Percentiles rank a stretch among this genome's conserved stretches.
Conservation (phyloP, 1,140 invertebrate genomes). For the Potamilus streckersoni region DNA sequence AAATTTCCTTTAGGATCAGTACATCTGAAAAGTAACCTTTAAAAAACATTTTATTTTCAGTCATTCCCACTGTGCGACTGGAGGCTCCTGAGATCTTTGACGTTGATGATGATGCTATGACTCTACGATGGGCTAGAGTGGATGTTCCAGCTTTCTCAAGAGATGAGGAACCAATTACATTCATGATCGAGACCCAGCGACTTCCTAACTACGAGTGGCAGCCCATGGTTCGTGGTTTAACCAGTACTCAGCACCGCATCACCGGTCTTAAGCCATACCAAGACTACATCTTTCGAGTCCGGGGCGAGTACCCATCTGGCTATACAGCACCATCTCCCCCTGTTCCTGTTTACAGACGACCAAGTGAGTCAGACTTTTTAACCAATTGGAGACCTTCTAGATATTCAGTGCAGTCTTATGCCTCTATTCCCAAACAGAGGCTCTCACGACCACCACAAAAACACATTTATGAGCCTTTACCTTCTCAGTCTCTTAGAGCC, state of each 20-base stretch:
- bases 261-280: slow-evolving; percentile 45
- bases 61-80: slow-evolving; percentile 50
- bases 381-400: slow-evolving; percentile 11
- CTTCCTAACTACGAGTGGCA: slow-evolving; percentile 57
- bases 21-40: too few species aligned
- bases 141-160: slow-evolving; percentile 50
- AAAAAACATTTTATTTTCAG: slow-evolving; percentile 32
- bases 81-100: slow-evolving; percentile 45
- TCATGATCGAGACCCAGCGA: slow-evolving; percentile 58
- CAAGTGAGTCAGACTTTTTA: slow-evolving; percentile 50
- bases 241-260: slow-evolving; percentile 45
- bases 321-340: slow-evolving; percentile 50
- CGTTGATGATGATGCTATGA: slow-evolving; percentile 48
- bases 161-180: slow-evolving; percentile 53
- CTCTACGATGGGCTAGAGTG: slow-evolving; percentile 51
- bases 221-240: slow-evolving; percentile 50
- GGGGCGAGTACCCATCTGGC: slow-evolving; percentile 53
- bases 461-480: too few species aligned
- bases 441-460: too few species aligned
- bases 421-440: too few species aligned
- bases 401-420: too few species aligned
- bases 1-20: too few species aligned
- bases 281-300: slow-evolving; percentile 57
- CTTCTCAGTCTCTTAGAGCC: too few species aligned
- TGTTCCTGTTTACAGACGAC: slow-evolving; percentile 55